These are phyloP conservation scores for Enteromius fasciolatus DNA, from an alignment of 2,797 vertebrate genomes.

Conservation along the genomic window DNA sequence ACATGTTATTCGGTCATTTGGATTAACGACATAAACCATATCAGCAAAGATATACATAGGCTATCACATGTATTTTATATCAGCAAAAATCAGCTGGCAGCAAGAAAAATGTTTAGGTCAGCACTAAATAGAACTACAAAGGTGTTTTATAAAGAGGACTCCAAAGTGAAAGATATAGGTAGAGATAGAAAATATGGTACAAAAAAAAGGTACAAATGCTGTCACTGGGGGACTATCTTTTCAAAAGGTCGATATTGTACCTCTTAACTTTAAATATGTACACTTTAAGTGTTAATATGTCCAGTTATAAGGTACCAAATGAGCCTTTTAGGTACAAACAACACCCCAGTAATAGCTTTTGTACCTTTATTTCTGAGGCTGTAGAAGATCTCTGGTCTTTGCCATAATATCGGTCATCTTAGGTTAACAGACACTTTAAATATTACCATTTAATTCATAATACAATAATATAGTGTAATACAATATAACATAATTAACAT, in stretches of 20 bases:
- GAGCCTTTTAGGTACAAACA: no score
- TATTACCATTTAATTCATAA: background rate
- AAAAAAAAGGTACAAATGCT: no score
- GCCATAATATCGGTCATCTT: background rate
- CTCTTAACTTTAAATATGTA: no score
- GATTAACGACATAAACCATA: background rate
- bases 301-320: no score
- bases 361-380: no score
- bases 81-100: background rate
- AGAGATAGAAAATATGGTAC: background rate
- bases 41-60: background rate
- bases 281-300: no score
- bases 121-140: no score
- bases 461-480: no score
- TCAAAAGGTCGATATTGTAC: no score
- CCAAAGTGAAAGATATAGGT: background rate
- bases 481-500: background rate
- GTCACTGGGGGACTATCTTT: no score
- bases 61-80: no score
- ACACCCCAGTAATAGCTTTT: no score
- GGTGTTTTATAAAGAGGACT: background rate
- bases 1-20: background rate
- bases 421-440: background rate
- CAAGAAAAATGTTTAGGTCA: background rate
- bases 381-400: background rate